Evolutionary conservation across 2,113 vertebrate species (phyloP), one percentile per base, ranked within the genome.

Genomic region (Dinomys branickii): DNA sequence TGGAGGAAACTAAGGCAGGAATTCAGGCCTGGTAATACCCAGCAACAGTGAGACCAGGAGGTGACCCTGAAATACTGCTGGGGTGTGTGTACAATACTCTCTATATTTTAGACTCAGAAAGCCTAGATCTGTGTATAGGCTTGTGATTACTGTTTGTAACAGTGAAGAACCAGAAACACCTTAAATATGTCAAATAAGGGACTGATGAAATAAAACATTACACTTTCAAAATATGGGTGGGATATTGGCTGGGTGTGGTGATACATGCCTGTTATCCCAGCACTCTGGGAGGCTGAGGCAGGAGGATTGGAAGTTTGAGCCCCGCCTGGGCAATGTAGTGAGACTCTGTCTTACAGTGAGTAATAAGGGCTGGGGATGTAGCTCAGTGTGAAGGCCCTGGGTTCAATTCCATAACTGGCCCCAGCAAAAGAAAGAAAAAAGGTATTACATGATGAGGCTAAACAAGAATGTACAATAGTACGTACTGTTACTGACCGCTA

Each of bases 81-180:
- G 77, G 47, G 4, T 41, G 38, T 59, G 52, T 91, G 10, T 73
- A 69, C n/a, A 54, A 63, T 0, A 44, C 10, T 54, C 52, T 56
- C 92, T 94, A 41, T 47, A 65, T 80, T 94, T 85, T 85, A 85
- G 63, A 85, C 28, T 54, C 56, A 59, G 19, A 67, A 91, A 26
- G 11, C 67, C 33, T 91, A 35, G 50, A 71, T 41, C 7, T 63
- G 14, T 52, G 35, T 69, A 59, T 11, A 91, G 67, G n/a, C 52
- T 81, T 52, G 1, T 44, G 73, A 97, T 28, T 85, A 88, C 63
- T 73, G 22, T 85, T 67, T 89, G 50, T 75, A 91, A 71, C 4
- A 65, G 44, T 19, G 44, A 58, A 94, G 38, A 61, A 84, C 88
- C 41, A 85, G 28, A 73, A 94, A 65, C 47, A 80, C 38, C 11